These are phyloP conservation scores for Pelagia noctiluca DNA, from an alignment of 30 jellyfish, hydroid and myxozoan genomes.

Conservation along the genomic window DNA sequence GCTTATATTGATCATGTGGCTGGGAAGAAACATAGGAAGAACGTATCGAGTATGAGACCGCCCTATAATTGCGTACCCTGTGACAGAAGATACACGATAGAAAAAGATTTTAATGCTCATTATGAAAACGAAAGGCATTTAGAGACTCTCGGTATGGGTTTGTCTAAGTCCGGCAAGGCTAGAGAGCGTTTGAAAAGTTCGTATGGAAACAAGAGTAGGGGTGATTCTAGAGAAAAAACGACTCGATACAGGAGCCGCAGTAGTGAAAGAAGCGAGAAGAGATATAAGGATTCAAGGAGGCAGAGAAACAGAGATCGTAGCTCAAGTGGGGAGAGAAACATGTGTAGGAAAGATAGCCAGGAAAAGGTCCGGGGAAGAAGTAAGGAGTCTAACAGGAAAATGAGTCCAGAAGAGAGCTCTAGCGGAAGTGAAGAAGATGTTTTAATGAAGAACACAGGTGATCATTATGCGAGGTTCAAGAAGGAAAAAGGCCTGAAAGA, in stretches of 20 bases:
- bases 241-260: conserved; percentile 1
- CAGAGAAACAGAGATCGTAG: conserved; percentile 8
- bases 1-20: conserved; percentile 69
- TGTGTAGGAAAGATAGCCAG: conserved; percentile 3
- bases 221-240: conserved; percentile 2
- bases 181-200: conserved; percentile 35
- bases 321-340: neutral
- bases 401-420: neutral
- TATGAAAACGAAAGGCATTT: conserved; percentile 70
- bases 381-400: neutral
- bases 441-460: too few relatives aligned
- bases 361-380: conserved; percentile 20
- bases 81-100: conserved; percentile 28
- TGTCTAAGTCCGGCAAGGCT: conserved; percentile 52
- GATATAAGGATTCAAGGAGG: neutral
- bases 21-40: conserved; percentile 73
- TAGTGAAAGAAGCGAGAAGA: conserved; percentile 15
- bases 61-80: conserved; percentile 81
- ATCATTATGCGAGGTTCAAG: neutral
- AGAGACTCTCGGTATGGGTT: conserved; percentile 23
- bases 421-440: conserved; percentile 23
- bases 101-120: conserved; percentile 63
- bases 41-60: conserved; percentile 49
- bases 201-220: neutral
- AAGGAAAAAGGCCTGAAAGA: conserved; percentile 9